Evolutionary conservation across 1,140 invertebrate genomes (phyloP).

Genomic region (Cylas formicarius): DNA sequence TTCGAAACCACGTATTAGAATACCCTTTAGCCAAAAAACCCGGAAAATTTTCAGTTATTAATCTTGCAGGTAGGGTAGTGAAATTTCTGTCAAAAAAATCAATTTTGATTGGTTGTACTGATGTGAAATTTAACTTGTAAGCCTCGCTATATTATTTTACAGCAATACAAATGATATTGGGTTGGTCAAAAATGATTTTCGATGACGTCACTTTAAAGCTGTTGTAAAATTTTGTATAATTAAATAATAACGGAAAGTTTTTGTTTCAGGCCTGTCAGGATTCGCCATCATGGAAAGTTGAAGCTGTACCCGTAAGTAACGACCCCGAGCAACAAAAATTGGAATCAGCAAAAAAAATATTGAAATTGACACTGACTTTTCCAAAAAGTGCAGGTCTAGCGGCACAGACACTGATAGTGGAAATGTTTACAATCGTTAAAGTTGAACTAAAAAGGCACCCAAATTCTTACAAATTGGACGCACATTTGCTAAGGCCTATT

Average conservation of each 20-base stretch:
- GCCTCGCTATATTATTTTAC: too few species aligned
- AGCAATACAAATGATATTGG: too few species aligned
- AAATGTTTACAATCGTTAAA: constrained; percentile 28
- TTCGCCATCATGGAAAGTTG: constrained; percentile 13
- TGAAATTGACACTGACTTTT: constrained; percentile 24
- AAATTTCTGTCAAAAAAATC: too few species aligned
- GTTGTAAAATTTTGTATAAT: not conserved
- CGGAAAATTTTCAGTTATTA: too few species aligned
- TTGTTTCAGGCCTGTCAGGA: constrained; percentile 20
- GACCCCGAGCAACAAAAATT: not conserved
- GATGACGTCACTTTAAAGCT: too few species aligned
- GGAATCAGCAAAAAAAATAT: constrained; percentile 21
- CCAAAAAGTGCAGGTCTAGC: constrained; percentile 16
- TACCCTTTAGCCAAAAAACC: too few species aligned
- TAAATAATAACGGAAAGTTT: not conserved
- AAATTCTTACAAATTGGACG: constrained; percentile 29
- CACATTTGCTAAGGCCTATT: constrained; percentile 26
- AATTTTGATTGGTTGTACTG: too few species aligned
- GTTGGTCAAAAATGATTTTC: too few species aligned
- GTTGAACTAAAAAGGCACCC: constrained; percentile 24
- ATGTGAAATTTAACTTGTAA: too few species aligned
- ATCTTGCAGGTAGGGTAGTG: too few species aligned
- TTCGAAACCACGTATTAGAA: too few species aligned
- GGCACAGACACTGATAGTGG: constrained; percentile 17
- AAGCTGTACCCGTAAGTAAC: constrained; percentile 6